Evolutionary conservation across 1,140 invertebrate species (phyloP), one percentile per base, ranked within the genome.

Genomic region (Brachionus koreanus): DNA sequence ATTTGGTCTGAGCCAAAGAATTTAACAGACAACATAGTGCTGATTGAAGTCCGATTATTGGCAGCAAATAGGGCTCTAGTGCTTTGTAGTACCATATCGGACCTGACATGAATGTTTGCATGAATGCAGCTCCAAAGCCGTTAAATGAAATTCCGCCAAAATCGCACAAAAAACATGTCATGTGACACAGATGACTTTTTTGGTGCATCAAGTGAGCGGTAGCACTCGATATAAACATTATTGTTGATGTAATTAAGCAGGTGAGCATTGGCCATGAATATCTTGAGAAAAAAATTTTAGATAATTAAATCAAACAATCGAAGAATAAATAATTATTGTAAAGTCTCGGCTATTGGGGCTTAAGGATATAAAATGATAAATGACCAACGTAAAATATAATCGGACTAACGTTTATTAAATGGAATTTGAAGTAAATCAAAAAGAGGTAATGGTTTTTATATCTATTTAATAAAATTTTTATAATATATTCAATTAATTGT

Each of bases 111-210:
- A 61, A 82, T n/a, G 57, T 82, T 37, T 82, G 79, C 57, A 83
- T 81, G 9, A 86, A 81, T 6, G 84, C 86, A 3, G 85, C 83
- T 3, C 86, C 87, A 65, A 85, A 86, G 7, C 84, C 83, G 61
- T 85, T 84, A 7, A 87, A 67, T 13, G 84, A 84, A 16, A 86
- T 85, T 25, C 87, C 87, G 57, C 84, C 84, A 72, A 87, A 87
- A 82, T 87, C 87, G 7, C 86, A 69, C 67, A 86, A 79, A 72
- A 86, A 87, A 35, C 85, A 84, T 7, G 85, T 83, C 83, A 86
- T 86, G 69, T 87, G 87, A 25, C 85, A 74, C 46, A 83, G 57
- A n/a, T 83, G 74, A 0, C 85, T 86, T 61, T 85, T 86, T 35
- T 84, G 84, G 69, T 87, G 86, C 19, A 87, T 74, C 5, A 87